These are phyloP conservation scores for Caloenas nicobarica DNA, from an alignment of 2,113 vertebrate genomes.

Conservation along the genomic window DNA sequence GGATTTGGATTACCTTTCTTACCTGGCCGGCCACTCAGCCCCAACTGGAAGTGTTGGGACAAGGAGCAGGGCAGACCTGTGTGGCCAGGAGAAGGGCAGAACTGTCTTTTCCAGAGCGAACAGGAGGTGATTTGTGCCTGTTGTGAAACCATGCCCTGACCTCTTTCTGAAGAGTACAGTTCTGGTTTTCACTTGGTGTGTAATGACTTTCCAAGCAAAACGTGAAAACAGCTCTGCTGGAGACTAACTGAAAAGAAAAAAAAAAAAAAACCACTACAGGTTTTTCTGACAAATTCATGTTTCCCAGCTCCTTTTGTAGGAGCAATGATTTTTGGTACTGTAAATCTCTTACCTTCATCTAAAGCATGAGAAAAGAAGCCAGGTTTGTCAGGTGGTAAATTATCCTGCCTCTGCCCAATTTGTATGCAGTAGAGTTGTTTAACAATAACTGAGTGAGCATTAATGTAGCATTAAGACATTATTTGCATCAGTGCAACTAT, in stretches of 20 bases:
- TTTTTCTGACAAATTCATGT: background rate
- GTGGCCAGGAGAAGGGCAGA: background rate
- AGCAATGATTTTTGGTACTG: background rate
- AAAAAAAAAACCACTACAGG: background rate
- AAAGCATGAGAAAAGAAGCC: background rate
- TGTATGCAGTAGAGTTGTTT: background rate
- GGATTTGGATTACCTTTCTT: background rate
- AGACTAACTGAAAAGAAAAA: background rate
- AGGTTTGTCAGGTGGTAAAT: background rate
- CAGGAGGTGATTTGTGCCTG: background rate
- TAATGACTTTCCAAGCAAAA: background rate
- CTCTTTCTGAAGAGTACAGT: background rate
- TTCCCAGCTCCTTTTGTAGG: background rate
- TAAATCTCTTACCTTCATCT: background rate
- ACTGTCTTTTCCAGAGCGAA: background rate
- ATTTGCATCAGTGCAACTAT: background rate
- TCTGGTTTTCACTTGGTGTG: background rate
- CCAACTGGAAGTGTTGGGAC: background rate
- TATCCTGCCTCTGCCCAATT: background rate
- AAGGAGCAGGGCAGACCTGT: background rate
- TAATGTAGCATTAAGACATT: background rate
- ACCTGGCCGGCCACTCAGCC: background rate
- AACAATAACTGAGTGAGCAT: background rate
- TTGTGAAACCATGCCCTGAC: background rate
- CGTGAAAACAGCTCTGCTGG: slow-evolving; percentile 7